Percentiles rank a stretch among this genome's conserved stretches.
Evolutionary conservation across 2,113 vertebrate genomes (phyloP).

Genomic region (Paratilapia polleni): DNA sequence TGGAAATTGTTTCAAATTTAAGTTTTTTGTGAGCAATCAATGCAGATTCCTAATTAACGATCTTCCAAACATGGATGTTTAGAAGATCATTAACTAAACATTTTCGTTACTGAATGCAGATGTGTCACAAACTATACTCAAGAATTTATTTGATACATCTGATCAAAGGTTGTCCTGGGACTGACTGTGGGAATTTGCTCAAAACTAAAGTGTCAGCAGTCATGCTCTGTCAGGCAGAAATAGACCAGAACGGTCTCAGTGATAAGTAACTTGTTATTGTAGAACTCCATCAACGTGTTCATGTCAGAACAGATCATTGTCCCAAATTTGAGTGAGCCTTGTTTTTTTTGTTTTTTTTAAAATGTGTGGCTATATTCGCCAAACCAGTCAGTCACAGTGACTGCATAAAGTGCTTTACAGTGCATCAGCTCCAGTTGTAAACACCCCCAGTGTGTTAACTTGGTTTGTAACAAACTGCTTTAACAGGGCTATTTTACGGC

Average conservation of each 20-base stretch:
- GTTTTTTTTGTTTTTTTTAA: neutral
- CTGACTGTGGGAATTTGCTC: neutral
- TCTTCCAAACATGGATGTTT: neutral
- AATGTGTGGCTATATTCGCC: conserved; percentile 3
- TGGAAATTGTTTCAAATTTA: neutral
- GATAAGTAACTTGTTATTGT: conserved; percentile 26
- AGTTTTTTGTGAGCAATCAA: neutral
- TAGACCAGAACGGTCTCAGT: neutral
- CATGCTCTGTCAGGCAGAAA: conserved; percentile 29
- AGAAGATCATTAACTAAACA: too few species aligned
- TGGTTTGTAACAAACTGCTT: conserved; percentile 60
- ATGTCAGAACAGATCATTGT: conserved; percentile 13
- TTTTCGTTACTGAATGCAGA: neutral
- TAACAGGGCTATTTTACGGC: conserved; percentile 54
- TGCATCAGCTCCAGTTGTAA: conserved; percentile 55
- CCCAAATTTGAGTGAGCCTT: conserved; percentile 2
- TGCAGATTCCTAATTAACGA: neutral
- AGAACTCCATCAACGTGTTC: conserved; percentile 1
- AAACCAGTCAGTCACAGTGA: conserved; percentile 41
- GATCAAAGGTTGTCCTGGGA: neutral
- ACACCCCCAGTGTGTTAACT: conserved; percentile 61
- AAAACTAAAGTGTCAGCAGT: conserved; percentile 17
- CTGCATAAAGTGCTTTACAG: conserved; percentile 50
- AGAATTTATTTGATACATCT: neutral
- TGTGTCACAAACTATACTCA: neutral